Conservation (phyloP, 2,113 vertebrate species). For the Charadrius vociferus region DNA sequence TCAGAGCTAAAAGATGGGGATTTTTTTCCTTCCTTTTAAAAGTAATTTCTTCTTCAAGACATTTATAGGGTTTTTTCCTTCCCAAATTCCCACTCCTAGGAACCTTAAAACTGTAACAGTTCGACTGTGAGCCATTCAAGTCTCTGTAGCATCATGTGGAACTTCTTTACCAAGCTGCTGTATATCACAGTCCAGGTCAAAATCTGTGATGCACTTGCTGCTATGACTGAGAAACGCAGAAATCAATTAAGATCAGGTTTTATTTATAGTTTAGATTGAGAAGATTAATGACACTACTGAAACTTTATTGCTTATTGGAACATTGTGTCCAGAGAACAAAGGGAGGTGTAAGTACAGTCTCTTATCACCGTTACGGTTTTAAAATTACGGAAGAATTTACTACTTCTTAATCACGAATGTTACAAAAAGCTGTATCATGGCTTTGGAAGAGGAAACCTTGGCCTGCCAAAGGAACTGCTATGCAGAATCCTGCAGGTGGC, state of each 20-base stretch:
- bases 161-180: background rate
- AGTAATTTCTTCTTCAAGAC: background rate
- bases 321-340: background rate
- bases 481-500: background rate
- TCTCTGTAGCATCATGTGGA: background rate
- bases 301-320: background rate
- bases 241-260: background rate
- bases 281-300: background rate
- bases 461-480: background rate
- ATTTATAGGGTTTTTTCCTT: background rate
- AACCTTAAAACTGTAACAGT: background rate
- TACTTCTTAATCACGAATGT: background rate
- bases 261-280: background rate
- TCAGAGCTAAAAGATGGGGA: background rate
- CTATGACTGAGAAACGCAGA: background rate
- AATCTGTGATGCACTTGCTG: background rate
- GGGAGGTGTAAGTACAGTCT: background rate
- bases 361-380: background rate
- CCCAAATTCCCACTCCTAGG: background rate
- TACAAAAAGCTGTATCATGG: background rate
- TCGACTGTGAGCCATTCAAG: background rate
- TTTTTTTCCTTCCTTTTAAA: background rate
- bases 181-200: background rate
- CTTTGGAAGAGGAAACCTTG: background rate
- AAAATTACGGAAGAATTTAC: background rate